Conservation (phyloP, 92 coral and sea anemone species). For the Porites evermanni region DNA sequence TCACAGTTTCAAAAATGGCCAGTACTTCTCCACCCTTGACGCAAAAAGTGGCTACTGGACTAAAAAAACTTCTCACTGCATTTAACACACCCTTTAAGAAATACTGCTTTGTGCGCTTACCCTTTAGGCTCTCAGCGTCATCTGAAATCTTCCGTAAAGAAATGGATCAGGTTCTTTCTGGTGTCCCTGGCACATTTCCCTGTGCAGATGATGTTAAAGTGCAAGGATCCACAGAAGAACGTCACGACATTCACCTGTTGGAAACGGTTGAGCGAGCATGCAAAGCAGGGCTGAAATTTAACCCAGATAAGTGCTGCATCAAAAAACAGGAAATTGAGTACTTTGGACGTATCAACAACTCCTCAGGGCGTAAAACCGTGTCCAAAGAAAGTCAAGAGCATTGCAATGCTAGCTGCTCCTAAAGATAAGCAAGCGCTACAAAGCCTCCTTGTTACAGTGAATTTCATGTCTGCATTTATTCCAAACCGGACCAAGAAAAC, state of each 20-base stretch:
- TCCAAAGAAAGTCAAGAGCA: slow-evolving; percentile 60
- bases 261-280: slow-evolving; percentile 69
- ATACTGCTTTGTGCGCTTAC: slow-evolving; percentile 67
- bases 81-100: slow-evolving; percentile 75
- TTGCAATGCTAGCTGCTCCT: slow-evolving; percentile 57
- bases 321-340: slow-evolving; percentile 68
- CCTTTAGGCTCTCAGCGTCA: slow-evolving; percentile 70
- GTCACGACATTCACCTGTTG: slow-evolving; percentile 73
- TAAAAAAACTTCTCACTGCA: slow-evolving; percentile 62
- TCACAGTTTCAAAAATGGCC: slow-evolving; percentile 64
- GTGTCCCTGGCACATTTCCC: slow-evolving; percentile 65
- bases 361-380: slow-evolving; percentile 57
- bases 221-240: slow-evolving; percentile 75
- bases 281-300: slow-evolving; percentile 72
- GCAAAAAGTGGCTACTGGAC: slow-evolving; percentile 77
- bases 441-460: slow-evolving; percentile 69
- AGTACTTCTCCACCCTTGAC: slow-evolving; percentile 67
- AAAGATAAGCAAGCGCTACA: slow-evolving; percentile 67
- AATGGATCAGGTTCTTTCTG: slow-evolving; percentile 64
- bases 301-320: slow-evolving; percentile 68
- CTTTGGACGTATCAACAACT: slow-evolving; percentile 58
- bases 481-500: slow-evolving; percentile 68
- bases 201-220: slow-evolving; percentile 69
- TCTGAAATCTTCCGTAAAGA: slow-evolving; percentile 79
- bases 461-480: slow-evolving; percentile 67